Evolutionary conservation across 2,797 vertebrate genomes (phyloP).

Genomic region (Cynopterus sphinx): DNA sequence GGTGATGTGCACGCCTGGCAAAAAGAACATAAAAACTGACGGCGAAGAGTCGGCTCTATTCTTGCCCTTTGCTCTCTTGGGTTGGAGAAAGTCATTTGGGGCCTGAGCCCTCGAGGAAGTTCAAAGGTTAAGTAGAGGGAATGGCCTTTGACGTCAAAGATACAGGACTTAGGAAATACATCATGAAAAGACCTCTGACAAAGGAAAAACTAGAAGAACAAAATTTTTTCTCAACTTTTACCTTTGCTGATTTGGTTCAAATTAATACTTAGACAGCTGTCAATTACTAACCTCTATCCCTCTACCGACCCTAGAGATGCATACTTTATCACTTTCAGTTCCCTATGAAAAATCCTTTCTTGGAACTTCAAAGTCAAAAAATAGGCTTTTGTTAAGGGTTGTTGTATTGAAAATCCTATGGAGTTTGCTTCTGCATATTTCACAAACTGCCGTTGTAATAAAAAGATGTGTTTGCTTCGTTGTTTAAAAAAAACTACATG

Average conservation of each 20-base stretch:
- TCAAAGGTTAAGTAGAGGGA: constrained; percentile 10
- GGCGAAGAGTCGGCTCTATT: neutral
- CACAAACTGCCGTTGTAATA: constrained; percentile 1
- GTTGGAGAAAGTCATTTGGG: constrained; percentile 21
- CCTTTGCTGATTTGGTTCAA: neutral
- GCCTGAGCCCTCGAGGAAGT: neutral
- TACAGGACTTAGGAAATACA: neutral
- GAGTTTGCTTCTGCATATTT: neutral
- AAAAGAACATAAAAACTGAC: neutral
- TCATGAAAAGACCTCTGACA: neutral
- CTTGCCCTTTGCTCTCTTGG: neutral
- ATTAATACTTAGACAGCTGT: neutral
- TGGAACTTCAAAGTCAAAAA: neutral
- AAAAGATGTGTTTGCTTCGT: neutral
- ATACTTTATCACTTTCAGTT: neutral
- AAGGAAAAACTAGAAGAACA: neutral
- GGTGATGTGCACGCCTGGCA: neutral
- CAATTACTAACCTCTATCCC: neutral
- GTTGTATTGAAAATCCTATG: neutral
- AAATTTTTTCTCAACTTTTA: neutral
- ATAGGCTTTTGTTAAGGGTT: neutral
- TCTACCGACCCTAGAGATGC: neutral
- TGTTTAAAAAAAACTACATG: neutral
- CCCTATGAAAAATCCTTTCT: neutral
- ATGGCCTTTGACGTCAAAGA: neutral